Percentiles rank a stretch among this genome's conserved stretches.
phyloP scores from a whole-genome alignment of 2,888 invertebrate genomes.

The Hymenopus coronatus region DNA sequence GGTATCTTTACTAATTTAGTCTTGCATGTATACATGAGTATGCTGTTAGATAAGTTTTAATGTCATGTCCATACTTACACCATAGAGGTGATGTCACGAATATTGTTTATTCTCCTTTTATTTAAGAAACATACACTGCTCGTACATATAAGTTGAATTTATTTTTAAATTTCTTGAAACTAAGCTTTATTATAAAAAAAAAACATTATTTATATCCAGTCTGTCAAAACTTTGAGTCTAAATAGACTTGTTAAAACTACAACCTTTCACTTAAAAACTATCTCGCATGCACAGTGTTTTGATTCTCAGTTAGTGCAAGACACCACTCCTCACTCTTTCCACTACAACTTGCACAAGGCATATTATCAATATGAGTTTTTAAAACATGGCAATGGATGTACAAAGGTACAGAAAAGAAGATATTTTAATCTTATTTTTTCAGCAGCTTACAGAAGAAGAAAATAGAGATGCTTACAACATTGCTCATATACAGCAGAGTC shows the following conservation, averaged over 20 bases:
- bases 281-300: background rate
- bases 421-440: background rate
- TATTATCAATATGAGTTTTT: background rate
- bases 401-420: background rate
- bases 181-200: too few species aligned
- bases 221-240: too few species aligned
- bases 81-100: background rate
- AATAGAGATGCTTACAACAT: background rate
- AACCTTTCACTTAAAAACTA: background rate
- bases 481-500: background rate
- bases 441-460: background rate
- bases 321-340: too few species aligned
- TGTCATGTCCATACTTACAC: background rate
- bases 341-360: too few species aligned
- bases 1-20: background rate
- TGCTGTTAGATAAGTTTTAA: background rate
- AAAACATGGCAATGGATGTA: background rate
- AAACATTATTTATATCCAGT: too few species aligned
- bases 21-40: background rate
- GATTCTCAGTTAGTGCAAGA: background rate
- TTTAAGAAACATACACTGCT: background rate
- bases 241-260: too few species aligned
- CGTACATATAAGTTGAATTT: background rate
- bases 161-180: background rate
- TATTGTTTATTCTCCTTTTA: background rate